Evolutionary conservation across 30 jellyfish, hydroid and myxozoan species (phyloP).

Genomic region (Clytia hemisphaerica): DNA sequence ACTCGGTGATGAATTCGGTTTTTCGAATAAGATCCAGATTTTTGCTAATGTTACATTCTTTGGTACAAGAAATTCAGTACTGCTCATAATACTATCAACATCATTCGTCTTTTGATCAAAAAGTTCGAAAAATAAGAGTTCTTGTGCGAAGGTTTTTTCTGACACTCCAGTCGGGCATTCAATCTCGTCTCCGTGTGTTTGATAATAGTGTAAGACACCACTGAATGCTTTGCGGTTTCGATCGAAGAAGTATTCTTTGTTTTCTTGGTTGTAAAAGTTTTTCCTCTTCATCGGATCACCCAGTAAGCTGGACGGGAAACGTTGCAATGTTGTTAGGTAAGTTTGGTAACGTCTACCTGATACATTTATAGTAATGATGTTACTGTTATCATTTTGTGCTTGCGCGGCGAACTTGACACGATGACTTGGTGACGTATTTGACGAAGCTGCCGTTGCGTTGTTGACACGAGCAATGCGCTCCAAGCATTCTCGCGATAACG

Average conservation of each 20-base stretch:
- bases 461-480: too few relatives aligned
- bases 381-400: too few relatives aligned
- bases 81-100: slow-evolving; percentile 10
- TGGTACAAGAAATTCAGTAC: slow-evolving; percentile 69
- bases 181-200: slow-evolving; percentile 64
- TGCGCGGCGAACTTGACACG: too few relatives aligned
- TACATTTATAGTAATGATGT: slow-evolving; percentile 55
- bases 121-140: slow-evolving; percentile 83
- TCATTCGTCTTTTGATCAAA: slow-evolving; percentile 51
- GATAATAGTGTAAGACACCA: slow-evolving; percentile 80
- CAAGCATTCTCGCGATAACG: too few relatives aligned
- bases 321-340: slow-evolving; percentile 66
- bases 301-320: slow-evolving; percentile 81
- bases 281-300: slow-evolving; percentile 81
- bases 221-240: slow-evolving; percentile 82
- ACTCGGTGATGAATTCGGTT: slow-evolving; percentile 63
- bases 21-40: slow-evolving; percentile 81
- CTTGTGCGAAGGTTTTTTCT: slow-evolving; percentile 84
- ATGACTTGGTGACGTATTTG: too few relatives aligned
- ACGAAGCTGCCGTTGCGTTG: too few relatives aligned
- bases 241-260: slow-evolving; percentile 85
- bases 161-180: slow-evolving; percentile 87
- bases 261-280: slow-evolving; percentile 54
- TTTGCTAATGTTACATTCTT: slow-evolving; percentile 30
- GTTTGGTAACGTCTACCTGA: slow-evolving; percentile 83